A percentile compares a stretch with the other conserved stretches of the same genome.
Evolutionary conservation across 1,140 invertebrate species (phyloP).

Genomic region (Grapholita molesta): DNA sequence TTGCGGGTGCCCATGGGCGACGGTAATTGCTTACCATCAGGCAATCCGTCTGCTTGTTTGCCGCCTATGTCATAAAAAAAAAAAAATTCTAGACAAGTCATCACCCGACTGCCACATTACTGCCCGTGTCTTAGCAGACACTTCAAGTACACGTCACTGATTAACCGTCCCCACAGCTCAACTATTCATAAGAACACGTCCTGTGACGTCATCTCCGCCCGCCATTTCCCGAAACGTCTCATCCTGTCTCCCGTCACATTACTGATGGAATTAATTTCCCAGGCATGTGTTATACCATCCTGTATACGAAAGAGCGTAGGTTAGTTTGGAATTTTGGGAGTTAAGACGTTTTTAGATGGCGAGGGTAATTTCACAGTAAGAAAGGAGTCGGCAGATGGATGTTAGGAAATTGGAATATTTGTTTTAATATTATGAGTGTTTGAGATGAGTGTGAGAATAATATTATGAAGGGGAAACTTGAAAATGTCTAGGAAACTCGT

Average conservation of each 20-base stretch:
- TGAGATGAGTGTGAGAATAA: neutral
- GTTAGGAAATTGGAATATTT: neutral
- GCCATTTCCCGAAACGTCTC: neutral
- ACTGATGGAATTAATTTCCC: neutral
- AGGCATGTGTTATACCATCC: neutral
- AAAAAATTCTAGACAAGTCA: too few relatives aligned
- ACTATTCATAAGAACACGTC: neutral
- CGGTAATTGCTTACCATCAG: too few relatives aligned
- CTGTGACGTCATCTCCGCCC: neutral
- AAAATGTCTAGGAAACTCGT: neutral
- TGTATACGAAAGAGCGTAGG: neutral
- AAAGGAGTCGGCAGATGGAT: neutral
- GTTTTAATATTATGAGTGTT: neutral
- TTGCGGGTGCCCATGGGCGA: too few relatives aligned
- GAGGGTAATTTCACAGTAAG: neutral
- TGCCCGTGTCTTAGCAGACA: neutral
- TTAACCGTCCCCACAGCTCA: neutral
- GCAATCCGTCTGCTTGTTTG: too few relatives aligned
- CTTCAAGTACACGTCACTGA: neutral
- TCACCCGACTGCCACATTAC: neutral
- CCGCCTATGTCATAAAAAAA: too few relatives aligned
- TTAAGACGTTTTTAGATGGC: neutral
- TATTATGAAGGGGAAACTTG: neutral
- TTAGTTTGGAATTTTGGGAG: neutral
- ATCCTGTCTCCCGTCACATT: neutral